Percentiles rank a stretch among this genome's conserved stretches.
These are phyloP conservation scores for Mesochorus sp. DNA, from an alignment of 2,888 invertebrate species.

Conservation along the genomic window DNA sequence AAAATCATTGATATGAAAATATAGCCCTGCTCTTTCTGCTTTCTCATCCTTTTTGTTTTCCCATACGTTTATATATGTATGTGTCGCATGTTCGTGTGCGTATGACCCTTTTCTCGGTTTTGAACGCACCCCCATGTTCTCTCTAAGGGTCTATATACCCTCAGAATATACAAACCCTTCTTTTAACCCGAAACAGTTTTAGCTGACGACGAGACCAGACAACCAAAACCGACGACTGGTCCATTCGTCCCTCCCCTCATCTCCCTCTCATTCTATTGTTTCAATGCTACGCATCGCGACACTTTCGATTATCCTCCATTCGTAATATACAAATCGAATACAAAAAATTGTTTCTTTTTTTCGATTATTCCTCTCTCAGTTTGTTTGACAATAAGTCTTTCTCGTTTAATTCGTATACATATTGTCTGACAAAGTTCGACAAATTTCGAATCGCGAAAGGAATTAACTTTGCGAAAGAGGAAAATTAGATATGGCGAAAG, in stretches of 20 bases:
- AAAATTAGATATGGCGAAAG: conserved; percentile 15
- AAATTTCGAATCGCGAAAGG: conserved; percentile 9
- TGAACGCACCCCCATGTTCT: conserved; percentile 4
- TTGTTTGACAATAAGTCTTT: not conserved
- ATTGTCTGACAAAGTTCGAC: not conserved
- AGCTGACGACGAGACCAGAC: conserved; percentile 70
- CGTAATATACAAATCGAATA: conserved; percentile 1
- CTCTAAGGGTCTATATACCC: conserved; percentile 17
- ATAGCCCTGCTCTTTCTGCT: conserved; percentile 68
- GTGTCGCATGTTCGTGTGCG: not conserved
- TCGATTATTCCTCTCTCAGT: not conserved
- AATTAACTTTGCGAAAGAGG: conserved; percentile 26
- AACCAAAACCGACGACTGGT: conserved; percentile 69
- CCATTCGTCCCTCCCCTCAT: too few relatives aligned
- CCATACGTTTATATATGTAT: not conserved
- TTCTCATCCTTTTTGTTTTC: conserved; percentile 12
- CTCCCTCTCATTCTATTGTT: too few relatives aligned
- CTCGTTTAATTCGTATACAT: not conserved
- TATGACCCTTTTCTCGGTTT: conserved; percentile 48
- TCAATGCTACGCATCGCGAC: conserved; percentile 62
- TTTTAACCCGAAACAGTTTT: conserved; percentile 58
- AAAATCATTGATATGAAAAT: conserved; percentile 83
- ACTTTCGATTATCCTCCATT: conserved; percentile 24
- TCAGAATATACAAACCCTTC: conserved; percentile 29
- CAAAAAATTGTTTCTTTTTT: too few relatives aligned